These are phyloP conservation scores for Notoglanidium macrostoma DNA, from an alignment of 2,797 vertebrate genomes.

Conservation along the genomic window DNA sequence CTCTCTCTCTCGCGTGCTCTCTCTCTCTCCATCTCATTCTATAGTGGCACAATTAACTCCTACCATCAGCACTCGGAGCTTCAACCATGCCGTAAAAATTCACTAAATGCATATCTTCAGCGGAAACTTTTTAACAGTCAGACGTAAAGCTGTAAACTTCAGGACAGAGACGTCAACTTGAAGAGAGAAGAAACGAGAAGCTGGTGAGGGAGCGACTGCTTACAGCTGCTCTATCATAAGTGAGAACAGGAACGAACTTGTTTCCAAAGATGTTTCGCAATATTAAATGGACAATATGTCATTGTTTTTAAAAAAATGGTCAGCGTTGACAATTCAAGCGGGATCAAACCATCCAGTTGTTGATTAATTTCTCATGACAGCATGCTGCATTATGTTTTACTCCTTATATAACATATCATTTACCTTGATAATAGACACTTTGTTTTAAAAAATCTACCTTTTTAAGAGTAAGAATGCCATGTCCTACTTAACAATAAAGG, in stretches of 20 bases:
- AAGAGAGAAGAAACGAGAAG: neutral
- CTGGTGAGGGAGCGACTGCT: too few species aligned
- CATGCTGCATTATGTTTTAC: neutral
- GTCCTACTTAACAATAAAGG: neutral
- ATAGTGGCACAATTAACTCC: conserved; percentile 59
- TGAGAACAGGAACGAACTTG: neutral
- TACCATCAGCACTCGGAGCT: conserved; percentile 38
- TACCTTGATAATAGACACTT: too few species aligned
- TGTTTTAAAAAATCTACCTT: neutral
- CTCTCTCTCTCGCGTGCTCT: neutral
- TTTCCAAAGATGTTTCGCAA: neutral
- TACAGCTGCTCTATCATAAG: neutral
- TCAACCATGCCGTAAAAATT: conserved; percentile 27
- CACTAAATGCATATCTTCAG: conserved; percentile 2
- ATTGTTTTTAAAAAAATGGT: neutral
- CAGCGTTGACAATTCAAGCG: neutral
- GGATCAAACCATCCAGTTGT: neutral
- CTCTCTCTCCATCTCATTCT: neutral
- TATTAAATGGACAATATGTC: neutral
- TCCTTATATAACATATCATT: neutral
- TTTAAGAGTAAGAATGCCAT: neutral
- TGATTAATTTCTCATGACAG: neutral
- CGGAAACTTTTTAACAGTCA: neutral
- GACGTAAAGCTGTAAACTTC: neutral
- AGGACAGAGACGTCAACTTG: neutral